Percentiles rank a stretch among this genome's conserved stretches.
phyloP scores from a whole-genome alignment of 1,140 invertebrate genomes.

The Thereuonema tuberculata region DNA sequence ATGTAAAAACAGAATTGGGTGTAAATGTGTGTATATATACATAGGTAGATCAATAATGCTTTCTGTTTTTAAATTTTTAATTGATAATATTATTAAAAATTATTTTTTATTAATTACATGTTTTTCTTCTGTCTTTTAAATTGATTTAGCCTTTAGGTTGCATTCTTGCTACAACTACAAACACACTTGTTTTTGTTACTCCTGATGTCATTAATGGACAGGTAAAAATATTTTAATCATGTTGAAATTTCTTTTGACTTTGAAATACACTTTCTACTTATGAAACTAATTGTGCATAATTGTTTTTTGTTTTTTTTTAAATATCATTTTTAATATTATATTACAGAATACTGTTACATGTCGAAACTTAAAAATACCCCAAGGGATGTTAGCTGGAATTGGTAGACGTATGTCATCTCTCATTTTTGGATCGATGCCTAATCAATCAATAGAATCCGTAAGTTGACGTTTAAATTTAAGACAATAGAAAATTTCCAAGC shows the following conservation, averaged over 20 bases:
- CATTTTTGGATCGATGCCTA: constrained; percentile 63
- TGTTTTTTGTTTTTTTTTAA: not conserved
- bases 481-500: too few species aligned
- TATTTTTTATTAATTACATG: too few species aligned
- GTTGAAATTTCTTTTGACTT: not conserved
- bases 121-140: too few species aligned
- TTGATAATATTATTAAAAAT: too few species aligned
- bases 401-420: constrained; percentile 67
- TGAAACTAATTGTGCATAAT: not conserved
- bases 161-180: constrained; percentile 78
- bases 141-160: constrained; percentile 59
- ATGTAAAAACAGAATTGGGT: too few species aligned
- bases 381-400: constrained; percentile 77
- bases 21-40: too few species aligned
- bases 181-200: constrained; percentile 58
- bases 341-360: constrained; percentile 42
- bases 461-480: constrained; percentile 23
- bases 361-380: constrained; percentile 54
- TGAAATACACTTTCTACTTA: not conserved
- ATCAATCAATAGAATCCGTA: constrained; percentile 59
- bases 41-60: too few species aligned
- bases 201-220: constrained; percentile 42
- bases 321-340: constrained; percentile 3
- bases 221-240: constrained; percentile 20
- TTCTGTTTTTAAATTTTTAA: too few species aligned